Evolutionary conservation across 1,140 invertebrate species (phyloP).

Genomic region (Pogonomyrmex californicus): DNA sequence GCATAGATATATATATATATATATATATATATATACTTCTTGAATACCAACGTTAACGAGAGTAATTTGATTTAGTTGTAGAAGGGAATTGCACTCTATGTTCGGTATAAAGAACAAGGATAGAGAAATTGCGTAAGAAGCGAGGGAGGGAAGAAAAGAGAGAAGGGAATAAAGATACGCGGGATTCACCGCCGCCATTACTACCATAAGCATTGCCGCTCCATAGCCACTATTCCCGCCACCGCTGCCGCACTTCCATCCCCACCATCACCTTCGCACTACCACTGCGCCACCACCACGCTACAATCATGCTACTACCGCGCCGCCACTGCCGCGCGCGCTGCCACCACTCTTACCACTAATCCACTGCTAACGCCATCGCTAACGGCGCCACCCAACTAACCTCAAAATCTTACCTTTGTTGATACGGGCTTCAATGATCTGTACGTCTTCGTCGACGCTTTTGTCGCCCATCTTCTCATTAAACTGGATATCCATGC

Average conservation of each 20-base stretch:
- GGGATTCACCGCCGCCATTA: neutral
- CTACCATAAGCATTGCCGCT: neutral
- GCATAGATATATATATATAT: slow-evolving; percentile 15
- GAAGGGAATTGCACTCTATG: slow-evolving; percentile 6
- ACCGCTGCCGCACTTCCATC: slow-evolving; percentile 16
- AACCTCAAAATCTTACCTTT: slow-evolving; percentile 83
- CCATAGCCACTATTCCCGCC: neutral
- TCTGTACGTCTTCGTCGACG: slow-evolving; percentile 84
- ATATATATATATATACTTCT: slow-evolving; percentile 13
- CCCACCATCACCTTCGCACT: slow-evolving; percentile 20
- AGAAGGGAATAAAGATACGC: neutral
- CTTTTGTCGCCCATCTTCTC: slow-evolving; percentile 84
- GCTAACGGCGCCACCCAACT: slow-evolving; percentile 28
- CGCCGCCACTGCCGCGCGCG: neutral
- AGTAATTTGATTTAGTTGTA: slow-evolving; percentile 31
- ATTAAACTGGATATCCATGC: slow-evolving; percentile 85
- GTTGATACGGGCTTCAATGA: slow-evolving; percentile 82
- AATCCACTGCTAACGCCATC: neutral
- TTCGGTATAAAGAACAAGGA: neutral
- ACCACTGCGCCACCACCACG: too few relatives aligned
- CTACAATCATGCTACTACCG: too few relatives aligned
- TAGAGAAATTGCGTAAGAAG: neutral
- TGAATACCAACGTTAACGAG: neutral
- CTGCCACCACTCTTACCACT: neutral
- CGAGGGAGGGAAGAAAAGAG: too few relatives aligned